phyloP scores from a whole-genome alignment of 2,888 invertebrate species.

The Marasmarcha lunaedactyla region DNA sequence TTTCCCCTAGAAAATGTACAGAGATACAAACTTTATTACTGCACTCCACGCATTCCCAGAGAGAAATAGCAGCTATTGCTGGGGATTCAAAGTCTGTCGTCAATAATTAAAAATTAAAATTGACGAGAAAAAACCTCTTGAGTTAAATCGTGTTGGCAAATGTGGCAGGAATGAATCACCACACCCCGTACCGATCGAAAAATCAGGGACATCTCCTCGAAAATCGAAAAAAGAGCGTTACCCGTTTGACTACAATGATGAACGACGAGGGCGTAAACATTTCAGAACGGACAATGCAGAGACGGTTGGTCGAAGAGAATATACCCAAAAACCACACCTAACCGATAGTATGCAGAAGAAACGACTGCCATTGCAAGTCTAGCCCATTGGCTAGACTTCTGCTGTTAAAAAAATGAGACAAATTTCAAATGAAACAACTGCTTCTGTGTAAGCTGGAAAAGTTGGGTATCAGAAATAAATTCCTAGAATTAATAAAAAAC shows the following conservation, averaged over 20 bases:
- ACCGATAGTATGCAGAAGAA: conserved; percentile 1
- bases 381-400: neutral
- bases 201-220: conserved; percentile 1
- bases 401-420: too few relatives aligned
- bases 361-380: neutral
- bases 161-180: conserved; percentile 4
- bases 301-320: conserved; percentile 2
- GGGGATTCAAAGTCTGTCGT: conserved; percentile 4
- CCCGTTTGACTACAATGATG: conserved; percentile 1
- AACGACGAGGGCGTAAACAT: neutral
- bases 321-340: conserved; percentile 2
- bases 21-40: neutral
- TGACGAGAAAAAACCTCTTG: neutral
- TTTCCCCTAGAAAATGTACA: conserved; percentile 2
- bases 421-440: too few relatives aligned
- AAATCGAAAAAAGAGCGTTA: conserved; percentile 4
- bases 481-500: too few relatives aligned
- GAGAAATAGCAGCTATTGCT: conserved; percentile 1
- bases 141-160: conserved; percentile 2
- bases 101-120: conserved; percentile 1
- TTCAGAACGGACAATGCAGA: neutral
- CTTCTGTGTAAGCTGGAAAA: too few relatives aligned
- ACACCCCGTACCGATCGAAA: conserved; percentile 1
- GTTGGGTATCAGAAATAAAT: too few relatives aligned
- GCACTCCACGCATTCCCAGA: conserved; percentile 2